Base-by-base conservation (phyloP, 1,140 invertebrate genomes). In the Radopholus similis region DNA sequence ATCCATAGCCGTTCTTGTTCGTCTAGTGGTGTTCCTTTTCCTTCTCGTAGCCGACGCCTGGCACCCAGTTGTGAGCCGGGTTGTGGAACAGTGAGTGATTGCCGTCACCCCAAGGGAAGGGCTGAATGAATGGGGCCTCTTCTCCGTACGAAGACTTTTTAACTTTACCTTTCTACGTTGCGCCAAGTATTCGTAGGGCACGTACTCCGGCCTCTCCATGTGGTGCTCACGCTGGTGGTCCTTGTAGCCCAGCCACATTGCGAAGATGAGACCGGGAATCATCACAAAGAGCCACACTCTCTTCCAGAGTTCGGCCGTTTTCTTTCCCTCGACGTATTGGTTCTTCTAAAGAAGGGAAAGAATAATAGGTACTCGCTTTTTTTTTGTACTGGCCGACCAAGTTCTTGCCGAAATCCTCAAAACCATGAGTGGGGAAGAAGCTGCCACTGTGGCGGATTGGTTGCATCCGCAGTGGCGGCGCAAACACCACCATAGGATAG, bases 71-170 rank as follows among this genome's bases (percentile, higher is more conserved):
- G 4, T 35, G 8, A 2, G 28, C 26, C 30, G 56, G 66, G 11
- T 51, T 51, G 75, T 83, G 82, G 68, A 83, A 83, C 6, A 83
- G 32, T 1, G 37, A 4, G 47, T 83, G 77, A 64, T 84, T 83
- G 28, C 83, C 83, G 76, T 83, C 83, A 18, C 83, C 83, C 83
- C 83, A 84, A 26, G 83, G 83, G 65, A 83, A 84, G 42, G 73
- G 73, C 83, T 83, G 49, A 44, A 67, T 37, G 15, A 21, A 64
- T 11, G 11, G 5, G 21, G 34, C 9, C 3, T 38, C 26, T 63
- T 23, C n/a, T n/a, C n/a, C n/a, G n/a, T 4, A 63, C 26, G 26
- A 21, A 9, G 37, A 64, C 2, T 64, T 34, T 64, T 26, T 6
- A 64, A 23, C 37, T 3, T 64, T 15, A 58, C 63, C 26, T 64